Base-by-base conservation (phyloP, 2,113 vertebrate genomes). In the Poeciliopsis turrubarensis region DNA sequence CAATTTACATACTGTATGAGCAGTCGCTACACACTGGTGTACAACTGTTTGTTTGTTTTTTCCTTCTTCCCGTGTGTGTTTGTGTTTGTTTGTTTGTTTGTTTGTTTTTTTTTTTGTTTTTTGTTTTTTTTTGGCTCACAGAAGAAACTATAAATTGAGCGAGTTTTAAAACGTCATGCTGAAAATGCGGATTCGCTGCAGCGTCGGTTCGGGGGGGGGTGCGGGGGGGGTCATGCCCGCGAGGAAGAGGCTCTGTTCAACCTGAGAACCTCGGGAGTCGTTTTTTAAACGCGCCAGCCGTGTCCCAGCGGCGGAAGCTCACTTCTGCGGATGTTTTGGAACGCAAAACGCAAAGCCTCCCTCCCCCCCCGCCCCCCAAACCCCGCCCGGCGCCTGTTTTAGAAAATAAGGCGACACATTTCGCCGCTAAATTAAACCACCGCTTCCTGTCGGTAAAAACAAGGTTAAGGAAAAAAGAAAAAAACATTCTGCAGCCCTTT, bases 211-310 rank as follows among this genome's bases (percentile, higher is more conserved):
- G 29, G 68, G 67, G 32, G 77, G 67, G 32, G 77, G n/a, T n/a
- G n/a, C n/a, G n/a, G n/a, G n/a, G n/a, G n/a, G 67, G 32, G 77
- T 72, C 81, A 6, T 72, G 25, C 74, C 73, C 63, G 1, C 8
- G 74, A 80, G 67, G 83, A 88, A 60, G 80, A 81, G 87, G 82
- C 72, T 72, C 31, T 77, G 89, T 90, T 90, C 67, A 64, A 95
- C 92, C 93, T 93, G 91, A 94, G 92, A 94, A 91, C 80, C 83
- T 76, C 78, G 72, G 72, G 82, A 91, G 72, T 84, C 83, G 63
- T 69, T 84, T 11, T 11, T 61, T 75, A 89, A 91, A 88, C 74
- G 73, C 69, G 65, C 72, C 71, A 77, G 83, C 51, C 71, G 78
- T 72, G 76, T 80, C 71, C 54, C 66, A 74, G 76, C 72, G 57